Evolutionary conservation across 2,797 vertebrate species (phyloP).

Genomic region (Arremon aurantiirostris): DNA sequence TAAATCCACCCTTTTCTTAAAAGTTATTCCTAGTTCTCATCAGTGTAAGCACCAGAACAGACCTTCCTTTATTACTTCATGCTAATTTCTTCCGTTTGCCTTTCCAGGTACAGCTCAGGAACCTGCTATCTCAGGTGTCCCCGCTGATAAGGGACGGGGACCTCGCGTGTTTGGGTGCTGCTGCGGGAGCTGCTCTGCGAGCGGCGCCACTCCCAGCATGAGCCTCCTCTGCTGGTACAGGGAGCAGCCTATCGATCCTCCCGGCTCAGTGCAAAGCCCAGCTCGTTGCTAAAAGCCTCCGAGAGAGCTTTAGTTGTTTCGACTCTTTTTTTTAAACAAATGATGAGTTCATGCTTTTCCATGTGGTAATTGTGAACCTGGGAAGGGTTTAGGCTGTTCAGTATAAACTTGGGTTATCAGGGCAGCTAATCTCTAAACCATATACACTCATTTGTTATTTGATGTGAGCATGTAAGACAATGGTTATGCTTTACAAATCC

Average conservation of each 20-base stretch:
- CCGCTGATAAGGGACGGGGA: background rate
- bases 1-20: background rate
- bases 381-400: background rate
- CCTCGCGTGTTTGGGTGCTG: background rate
- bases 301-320: background rate
- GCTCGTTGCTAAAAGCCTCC: background rate
- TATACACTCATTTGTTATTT: background rate
- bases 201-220: background rate
- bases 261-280: background rate
- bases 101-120: background rate
- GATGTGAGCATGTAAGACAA: background rate
- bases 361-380: background rate
- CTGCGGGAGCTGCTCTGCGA: background rate
- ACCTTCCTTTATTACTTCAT: background rate
- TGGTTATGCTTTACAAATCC: background rate
- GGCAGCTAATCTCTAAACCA: background rate
- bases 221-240: constrained; percentile 15
- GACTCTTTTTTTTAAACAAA: background rate
- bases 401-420: background rate
- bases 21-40: background rate
- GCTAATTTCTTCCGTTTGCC: background rate
- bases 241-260: constrained; percentile 25
- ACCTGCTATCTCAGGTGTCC: background rate
- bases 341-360: background rate
- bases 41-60: background rate